phyloP scores from a whole-genome alignment of 2,888 invertebrate genomes.

The Papilio gigon region DNA sequence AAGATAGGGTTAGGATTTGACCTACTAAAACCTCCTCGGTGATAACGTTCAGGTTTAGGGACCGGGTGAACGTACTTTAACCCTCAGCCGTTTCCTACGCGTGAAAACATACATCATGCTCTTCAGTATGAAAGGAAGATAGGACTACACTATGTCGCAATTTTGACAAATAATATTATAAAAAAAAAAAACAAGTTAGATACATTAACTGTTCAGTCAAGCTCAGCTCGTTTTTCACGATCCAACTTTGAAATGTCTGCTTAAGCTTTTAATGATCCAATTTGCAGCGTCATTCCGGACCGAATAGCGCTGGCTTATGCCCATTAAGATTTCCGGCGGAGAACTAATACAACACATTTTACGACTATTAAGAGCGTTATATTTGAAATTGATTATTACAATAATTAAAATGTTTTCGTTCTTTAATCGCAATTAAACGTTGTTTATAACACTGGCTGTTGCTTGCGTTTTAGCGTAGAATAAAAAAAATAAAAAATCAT shows the following conservation, averaged over 20 bases:
- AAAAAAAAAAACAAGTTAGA: conserved; percentile 15
- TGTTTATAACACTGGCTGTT: no score
- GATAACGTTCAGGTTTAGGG: no score
- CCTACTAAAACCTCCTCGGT: no score
- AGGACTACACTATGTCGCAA: no score
- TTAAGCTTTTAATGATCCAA: conserved; percentile 45
- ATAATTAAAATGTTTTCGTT: neutral
- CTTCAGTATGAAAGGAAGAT: no score
- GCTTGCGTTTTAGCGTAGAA: no score
- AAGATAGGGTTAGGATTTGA: no score
- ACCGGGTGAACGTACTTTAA: no score
- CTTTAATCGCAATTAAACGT: neutral
- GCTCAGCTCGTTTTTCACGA: conserved; percentile 38
- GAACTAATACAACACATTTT: conserved; percentile 12
- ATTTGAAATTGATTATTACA: neutral
- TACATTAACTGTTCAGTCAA: conserved; percentile 36
- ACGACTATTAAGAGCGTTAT: conserved; percentile 23
- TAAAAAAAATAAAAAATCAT: no score
- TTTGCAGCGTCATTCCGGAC: conserved; percentile 43
- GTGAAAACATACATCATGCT: no score
- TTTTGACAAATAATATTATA: neutral
- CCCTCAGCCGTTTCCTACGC: no score
- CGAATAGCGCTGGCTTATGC: conserved; percentile 38
- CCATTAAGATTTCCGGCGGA: conserved; percentile 28
- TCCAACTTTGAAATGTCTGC: conserved; percentile 39